Base-by-base conservation (phyloP, 2,113 vertebrate genomes). In the Phalacrocorax pelagicus region DNA sequence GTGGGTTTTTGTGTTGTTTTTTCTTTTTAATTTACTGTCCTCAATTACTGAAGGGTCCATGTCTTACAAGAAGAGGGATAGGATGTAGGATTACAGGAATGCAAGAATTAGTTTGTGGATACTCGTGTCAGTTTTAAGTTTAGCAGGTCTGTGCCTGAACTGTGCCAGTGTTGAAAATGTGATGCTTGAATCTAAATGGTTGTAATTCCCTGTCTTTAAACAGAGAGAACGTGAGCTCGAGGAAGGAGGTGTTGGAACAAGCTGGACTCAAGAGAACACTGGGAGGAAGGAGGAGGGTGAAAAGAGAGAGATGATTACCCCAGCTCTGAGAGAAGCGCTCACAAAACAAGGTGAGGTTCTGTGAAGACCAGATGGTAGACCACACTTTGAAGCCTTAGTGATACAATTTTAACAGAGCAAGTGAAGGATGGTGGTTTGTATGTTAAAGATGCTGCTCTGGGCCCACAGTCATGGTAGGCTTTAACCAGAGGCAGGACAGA, bases 291-390 rank as follows among this genome's bases (percentile, higher is more conserved):
- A 97, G 55, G 96, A 94, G 58, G 88, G 72, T 24, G 99, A 98
- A 58, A 90, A 92, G 83, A 97, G 99, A 93, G 99, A 99, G 90
- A 99, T 99, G 99, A 99, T 99, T 81, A 99, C 99, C 1, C 98
- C 99, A 0, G 98, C 99, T 52, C 98, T 99, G 42, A 98, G 99
- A 75, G 98, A 98, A 26, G 98, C 99, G 0, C 98, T 99, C 20
- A 98, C 98, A 11, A 99, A 99, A 57, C 99, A 99, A 99, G 99
- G 99, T 99, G 96, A 95, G 67, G 42, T 23, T 55, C 75, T 42
- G 16, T 32, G 5, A 27, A 21, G 49, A 24, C 63, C 30, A 6
- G 42, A 4, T 18, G 46, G 21, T 44, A 82, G n/a, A 36, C 5
- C 21, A 40, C 51, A 7, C 20, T 88, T 70, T 46, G 29, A 38